Conservation (phyloP, 2,888 invertebrate species). For the Agriopis leucophaearia region DNA sequence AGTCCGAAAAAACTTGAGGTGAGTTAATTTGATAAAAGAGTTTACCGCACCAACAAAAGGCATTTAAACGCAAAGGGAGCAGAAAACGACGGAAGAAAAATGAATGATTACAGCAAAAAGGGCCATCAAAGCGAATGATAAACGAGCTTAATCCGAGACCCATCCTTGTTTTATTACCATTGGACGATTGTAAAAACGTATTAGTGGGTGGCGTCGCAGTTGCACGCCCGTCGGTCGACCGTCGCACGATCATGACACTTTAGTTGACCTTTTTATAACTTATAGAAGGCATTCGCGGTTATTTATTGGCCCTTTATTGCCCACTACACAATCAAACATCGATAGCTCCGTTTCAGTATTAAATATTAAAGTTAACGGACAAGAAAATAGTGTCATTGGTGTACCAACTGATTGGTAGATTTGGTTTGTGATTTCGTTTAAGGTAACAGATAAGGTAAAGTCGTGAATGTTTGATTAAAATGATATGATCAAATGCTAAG, state of each 20-base stretch:
- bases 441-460: too few species aligned
- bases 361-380: constrained; percentile 41
- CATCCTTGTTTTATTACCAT: constrained; percentile 84
- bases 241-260: constrained; percentile 74
- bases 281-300: constrained; percentile 66
- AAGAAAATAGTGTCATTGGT: constrained; percentile 25
- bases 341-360: constrained; percentile 33
- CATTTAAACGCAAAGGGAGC: constrained; percentile 82
- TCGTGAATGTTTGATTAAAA: neutral
- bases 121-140: constrained; percentile 86
- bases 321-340: constrained; percentile 59
- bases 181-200: constrained; percentile 85
- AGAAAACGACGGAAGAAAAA: constrained; percentile 85
- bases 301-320: constrained; percentile 73
- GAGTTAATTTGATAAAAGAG: constrained; percentile 75
- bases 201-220: constrained; percentile 70
- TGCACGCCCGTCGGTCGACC: constrained; percentile 53
- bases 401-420: constrained; percentile 18
- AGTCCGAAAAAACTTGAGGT: constrained; percentile 57
- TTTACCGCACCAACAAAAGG: constrained; percentile 74
- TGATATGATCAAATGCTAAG: too few species aligned
- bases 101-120: constrained; percentile 86
- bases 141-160: constrained; percentile 84
- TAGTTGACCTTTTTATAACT: constrained; percentile 76
- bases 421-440: neutral